These are phyloP conservation scores for Vultur gryphus DNA, from an alignment of 2,797 vertebrate species.

Conservation along the genomic window DNA sequence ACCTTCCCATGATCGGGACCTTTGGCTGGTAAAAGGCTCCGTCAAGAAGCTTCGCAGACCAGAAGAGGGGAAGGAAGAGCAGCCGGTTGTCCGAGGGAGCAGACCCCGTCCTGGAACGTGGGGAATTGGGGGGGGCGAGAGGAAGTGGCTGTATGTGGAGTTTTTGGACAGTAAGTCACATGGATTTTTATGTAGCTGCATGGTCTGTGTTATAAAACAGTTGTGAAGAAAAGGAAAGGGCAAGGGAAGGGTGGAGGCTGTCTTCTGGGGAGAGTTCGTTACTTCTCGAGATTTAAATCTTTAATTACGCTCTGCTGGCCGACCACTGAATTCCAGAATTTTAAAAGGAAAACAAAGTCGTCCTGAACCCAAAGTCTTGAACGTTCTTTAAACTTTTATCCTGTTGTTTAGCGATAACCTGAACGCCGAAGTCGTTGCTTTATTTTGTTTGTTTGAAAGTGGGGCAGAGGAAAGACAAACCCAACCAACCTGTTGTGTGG, in stretches of 20 bases:
- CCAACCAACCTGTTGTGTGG: slow-evolving; percentile 31
- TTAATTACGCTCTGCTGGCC: neutral
- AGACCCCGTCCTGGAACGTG: neutral
- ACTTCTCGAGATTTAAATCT: neutral
- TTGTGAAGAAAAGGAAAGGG: neutral
- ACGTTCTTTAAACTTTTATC: fast-evolving
- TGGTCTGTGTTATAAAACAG: neutral
- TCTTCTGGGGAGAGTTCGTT: neutral
- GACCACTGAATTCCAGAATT: neutral
- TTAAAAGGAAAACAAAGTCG: fast-evolving
- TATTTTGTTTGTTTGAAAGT: neutral
- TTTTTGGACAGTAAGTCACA: slow-evolving; percentile 66
- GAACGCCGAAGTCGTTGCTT: fast-evolving
- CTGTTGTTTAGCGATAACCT: fast-evolving
- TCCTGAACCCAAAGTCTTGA: neutral
- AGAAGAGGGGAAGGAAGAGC: neutral
- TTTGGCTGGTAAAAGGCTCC: slow-evolving; percentile 44
- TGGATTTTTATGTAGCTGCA: neutral
- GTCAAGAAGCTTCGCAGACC: slow-evolving; percentile 15
- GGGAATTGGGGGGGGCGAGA: neutral
- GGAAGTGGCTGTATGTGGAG: slow-evolving; percentile 63
- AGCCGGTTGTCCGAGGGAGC: slow-evolving; percentile 5
- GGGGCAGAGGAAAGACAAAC: neutral
- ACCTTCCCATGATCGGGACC: slow-evolving; percentile 16
- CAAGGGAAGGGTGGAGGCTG: neutral